phyloP scores from a whole-genome alignment of 2,888 invertebrate species.

The Rhagophthalmus giganteus region DNA sequence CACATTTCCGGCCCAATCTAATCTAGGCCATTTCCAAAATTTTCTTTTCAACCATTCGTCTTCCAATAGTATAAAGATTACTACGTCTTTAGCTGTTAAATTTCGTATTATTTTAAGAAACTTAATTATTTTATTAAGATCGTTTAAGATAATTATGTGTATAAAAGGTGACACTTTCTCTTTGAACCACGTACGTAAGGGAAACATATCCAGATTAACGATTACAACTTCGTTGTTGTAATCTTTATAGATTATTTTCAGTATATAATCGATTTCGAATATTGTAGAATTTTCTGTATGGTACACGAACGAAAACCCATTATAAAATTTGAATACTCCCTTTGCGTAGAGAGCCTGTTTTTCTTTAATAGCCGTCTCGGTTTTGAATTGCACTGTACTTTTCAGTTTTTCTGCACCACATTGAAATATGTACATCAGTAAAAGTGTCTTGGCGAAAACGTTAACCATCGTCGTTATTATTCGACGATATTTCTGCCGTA shows the following conservation, averaged over 20 bases:
- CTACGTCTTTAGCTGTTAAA: not conserved
- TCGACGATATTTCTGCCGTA: too few relatives aligned
- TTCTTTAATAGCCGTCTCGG: too few relatives aligned
- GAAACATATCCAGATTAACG: not conserved
- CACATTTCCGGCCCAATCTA: slow-evolving; percentile 35
- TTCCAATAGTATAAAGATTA: not conserved
- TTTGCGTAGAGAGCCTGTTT: too few relatives aligned
- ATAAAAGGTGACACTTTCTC: not conserved
- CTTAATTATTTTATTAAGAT: not conserved
- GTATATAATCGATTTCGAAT: not conserved
- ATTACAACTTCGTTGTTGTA: not conserved
- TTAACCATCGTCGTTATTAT: too few relatives aligned
- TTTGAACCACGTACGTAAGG: not conserved
- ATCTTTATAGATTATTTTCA: not conserved
- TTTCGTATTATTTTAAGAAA: not conserved
- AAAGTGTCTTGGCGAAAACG: too few relatives aligned
- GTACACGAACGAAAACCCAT: not conserved
- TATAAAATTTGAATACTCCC: not conserved
- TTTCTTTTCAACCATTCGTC: not conserved
- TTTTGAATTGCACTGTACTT: too few relatives aligned
- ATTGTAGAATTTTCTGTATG: not conserved
- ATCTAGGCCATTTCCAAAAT: slow-evolving; percentile 22
- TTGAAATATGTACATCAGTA: too few relatives aligned
- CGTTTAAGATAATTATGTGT: not conserved
- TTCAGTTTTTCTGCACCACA: too few relatives aligned